These are phyloP conservation scores for Battus philenor DNA, from an alignment of 1,140 invertebrate species.

Conservation along the genomic window DNA sequence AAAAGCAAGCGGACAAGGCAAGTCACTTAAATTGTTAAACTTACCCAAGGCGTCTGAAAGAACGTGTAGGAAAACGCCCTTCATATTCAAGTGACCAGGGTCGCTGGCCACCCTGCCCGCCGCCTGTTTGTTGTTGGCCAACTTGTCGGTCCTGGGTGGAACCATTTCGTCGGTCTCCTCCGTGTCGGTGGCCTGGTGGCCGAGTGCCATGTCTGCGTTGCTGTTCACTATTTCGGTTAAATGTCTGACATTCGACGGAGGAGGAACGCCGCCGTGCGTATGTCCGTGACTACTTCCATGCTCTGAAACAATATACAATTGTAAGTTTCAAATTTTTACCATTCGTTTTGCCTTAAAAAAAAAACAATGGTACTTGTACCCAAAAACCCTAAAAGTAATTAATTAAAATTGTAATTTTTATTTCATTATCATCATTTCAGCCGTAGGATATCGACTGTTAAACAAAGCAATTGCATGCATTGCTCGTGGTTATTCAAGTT, in stretches of 20 bases:
- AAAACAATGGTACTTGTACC: background rate
- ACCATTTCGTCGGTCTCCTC: slow-evolving; percentile 89
- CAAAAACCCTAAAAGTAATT: background rate
- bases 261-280: slow-evolving; percentile 82
- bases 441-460: background rate
- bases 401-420: background rate
- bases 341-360: too few relatives aligned
- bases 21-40: too few relatives aligned
- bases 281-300: slow-evolving; percentile 86
- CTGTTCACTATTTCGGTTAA: slow-evolving; percentile 65
- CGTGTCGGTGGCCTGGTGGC: slow-evolving; percentile 80
- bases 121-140: slow-evolving; percentile 32
- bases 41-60: slow-evolving; percentile 93
- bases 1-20: too few relatives aligned
- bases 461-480: too few relatives aligned
- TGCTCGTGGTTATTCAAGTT: too few relatives aligned
- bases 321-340: too few relatives aligned
- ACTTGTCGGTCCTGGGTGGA: slow-evolving; percentile 48
- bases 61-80: slow-evolving; percentile 97
- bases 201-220: slow-evolving; percentile 65
- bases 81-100: slow-evolving; percentile 96
- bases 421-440: background rate
- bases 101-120: slow-evolving; percentile 69
- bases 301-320: slow-evolving; percentile 75
- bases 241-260: slow-evolving; percentile 56